phyloP scores from a whole-genome alignment of 1,140 invertebrate species.

The Amyelois transitella region DNA sequence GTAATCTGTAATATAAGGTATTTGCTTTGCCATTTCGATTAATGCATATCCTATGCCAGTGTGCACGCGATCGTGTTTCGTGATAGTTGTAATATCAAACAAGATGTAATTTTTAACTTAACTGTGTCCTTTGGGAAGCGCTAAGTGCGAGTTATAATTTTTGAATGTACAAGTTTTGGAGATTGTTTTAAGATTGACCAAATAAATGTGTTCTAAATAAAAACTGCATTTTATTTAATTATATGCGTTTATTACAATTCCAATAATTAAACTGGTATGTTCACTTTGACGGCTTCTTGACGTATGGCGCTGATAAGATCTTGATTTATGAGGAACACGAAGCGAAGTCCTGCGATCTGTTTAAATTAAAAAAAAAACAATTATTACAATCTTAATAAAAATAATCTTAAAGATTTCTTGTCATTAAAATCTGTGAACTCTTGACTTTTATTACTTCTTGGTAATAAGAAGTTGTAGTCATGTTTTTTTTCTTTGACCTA shows the following conservation, averaged over 20 bases:
- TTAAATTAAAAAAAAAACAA: slow-evolving; percentile 39
- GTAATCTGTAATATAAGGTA: slow-evolving; percentile 31
- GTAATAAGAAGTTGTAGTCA: too few species aligned
- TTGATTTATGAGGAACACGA: slow-evolving; percentile 95
- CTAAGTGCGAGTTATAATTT: slow-evolving; percentile 20
- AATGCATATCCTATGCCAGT: slow-evolving; percentile 67
- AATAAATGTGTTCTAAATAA: slow-evolving; percentile 75
- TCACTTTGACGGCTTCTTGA: slow-evolving; percentile 86
- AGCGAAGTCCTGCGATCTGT: slow-evolving; percentile 90
- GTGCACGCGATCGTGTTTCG: slow-evolving; percentile 67
- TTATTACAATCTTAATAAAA: background rate
- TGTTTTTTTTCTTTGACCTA: too few species aligned
- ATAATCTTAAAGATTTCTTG: background rate
- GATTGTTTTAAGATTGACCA: slow-evolving; percentile 70
- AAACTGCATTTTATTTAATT: slow-evolving; percentile 36
- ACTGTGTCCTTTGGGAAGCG: background rate
- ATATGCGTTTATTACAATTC: slow-evolving; percentile 21
- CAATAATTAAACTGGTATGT: slow-evolving; percentile 61
- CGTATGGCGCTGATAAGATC: slow-evolving; percentile 91
- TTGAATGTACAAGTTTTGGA: slow-evolving; percentile 63
- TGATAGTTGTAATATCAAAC: slow-evolving; percentile 47
- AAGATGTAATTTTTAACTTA: slow-evolving; percentile 14
- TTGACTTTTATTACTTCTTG: too few species aligned
- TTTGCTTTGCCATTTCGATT: slow-evolving; percentile 51
- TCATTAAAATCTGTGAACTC: background rate